These are phyloP conservation scores for Eufriesea mexicana DNA, from an alignment of 1,140 invertebrate genomes.

Conservation along the genomic window DNA sequence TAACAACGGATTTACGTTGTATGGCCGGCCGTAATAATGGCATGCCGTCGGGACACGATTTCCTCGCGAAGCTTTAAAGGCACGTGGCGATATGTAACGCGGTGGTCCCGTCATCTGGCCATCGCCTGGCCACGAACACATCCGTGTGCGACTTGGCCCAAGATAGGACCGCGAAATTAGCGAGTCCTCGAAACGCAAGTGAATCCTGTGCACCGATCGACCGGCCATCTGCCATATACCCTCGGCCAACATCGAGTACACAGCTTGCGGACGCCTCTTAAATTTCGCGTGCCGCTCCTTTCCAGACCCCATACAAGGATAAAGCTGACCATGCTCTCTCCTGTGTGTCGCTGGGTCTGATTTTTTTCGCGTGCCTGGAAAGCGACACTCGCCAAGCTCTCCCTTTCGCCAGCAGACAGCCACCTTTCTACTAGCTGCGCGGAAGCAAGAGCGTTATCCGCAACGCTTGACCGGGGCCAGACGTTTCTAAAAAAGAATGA, in stretches of 20 bases:
- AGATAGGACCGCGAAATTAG: constrained; percentile 36
- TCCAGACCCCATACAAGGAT: constrained; percentile 43
- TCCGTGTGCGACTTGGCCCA: background rate
- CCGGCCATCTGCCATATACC: constrained; percentile 47
- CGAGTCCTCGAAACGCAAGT: constrained; percentile 20
- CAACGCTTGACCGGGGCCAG: background rate
- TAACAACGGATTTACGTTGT: constrained; percentile 48
- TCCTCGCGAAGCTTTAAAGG: constrained; percentile 39
- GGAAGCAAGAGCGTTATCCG: background rate
- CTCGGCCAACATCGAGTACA: background rate
- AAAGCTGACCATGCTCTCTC: constrained; percentile 18
- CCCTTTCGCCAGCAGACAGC: background rate
- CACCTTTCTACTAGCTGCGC: background rate
- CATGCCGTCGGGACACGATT: constrained; percentile 7
- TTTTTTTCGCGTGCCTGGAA: constrained; percentile 16
- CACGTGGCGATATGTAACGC: constrained; percentile 52
- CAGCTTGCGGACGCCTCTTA: constrained; percentile 56
- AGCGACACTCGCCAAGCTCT: constrained; percentile 15
- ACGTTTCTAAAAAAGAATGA: background rate
- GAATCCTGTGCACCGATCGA: constrained; percentile 48
- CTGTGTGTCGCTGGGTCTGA: constrained; percentile 13
- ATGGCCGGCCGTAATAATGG: constrained; percentile 31
- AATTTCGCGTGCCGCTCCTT: constrained; percentile 50
- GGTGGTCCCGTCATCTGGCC: constrained; percentile 51
- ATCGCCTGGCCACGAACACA: background rate